Evolutionary conservation across 2,113 vertebrate species (phyloP), one percentile per base, ranked within the genome.

Genomic region (Pterocles gutturalis): DNA sequence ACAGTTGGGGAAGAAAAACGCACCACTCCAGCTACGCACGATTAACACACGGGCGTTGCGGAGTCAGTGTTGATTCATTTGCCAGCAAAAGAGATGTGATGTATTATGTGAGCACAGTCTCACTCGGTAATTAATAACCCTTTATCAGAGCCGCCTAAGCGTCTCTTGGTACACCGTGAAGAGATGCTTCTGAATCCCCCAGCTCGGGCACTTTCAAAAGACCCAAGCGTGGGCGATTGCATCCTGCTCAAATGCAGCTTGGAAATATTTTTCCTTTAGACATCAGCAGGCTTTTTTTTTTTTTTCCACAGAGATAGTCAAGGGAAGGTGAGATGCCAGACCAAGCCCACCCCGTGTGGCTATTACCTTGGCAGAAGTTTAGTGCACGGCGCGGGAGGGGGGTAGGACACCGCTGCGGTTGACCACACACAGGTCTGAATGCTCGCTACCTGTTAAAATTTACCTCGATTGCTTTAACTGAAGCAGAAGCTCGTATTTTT

Each of bases 381-480:
- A 19, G 36, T 4, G 7, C 7, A 2, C 49, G 26, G 17, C 7
- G 6, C 1, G 0, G 26, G 38, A 78, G 2, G 19, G 4, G 11
- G 33, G 8, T 62, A 31, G 17, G 51, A 57, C 43, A 20, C 2
- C 1, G 2, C 33, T 21, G 60, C 24, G 4, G 11, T 26, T 85
- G 58, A 21, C 55, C 31, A 2, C 53, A 7, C 43, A 4, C 2
- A 2, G 33, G 24, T 31, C 18, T 72, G 29, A 49, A 19, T 34
- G 67, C n/a, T 62, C 13, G 2, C 36, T 57, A 9, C 43, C 93
- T 60, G 26, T 38, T 45, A 31, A 45, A 38, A 25, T 61, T 20
- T 31, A 13, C 24, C 31, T 65, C 0, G 2, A 7, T 43, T 48
- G 31, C 55, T 72, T 41, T n/a, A 53, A 9, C 11, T 33, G 49